These are phyloP conservation scores for Drosophila mojavensis DNA, from an alignment of 1,140 invertebrate species.

Conservation along the genomic window DNA sequence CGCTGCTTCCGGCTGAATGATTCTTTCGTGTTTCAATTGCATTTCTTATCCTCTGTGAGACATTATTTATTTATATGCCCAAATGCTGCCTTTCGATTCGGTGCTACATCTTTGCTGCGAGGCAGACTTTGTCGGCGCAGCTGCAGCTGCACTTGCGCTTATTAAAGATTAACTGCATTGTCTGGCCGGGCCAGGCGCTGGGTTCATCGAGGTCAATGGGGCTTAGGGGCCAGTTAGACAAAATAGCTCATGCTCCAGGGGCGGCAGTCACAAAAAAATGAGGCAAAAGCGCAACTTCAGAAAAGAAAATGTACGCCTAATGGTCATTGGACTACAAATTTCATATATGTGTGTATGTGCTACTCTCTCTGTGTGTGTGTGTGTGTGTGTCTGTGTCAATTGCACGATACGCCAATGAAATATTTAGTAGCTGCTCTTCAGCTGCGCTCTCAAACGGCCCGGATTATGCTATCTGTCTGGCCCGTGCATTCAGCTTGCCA, in stretches of 20 bases:
- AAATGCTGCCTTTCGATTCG: constrained; percentile 73
- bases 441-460: constrained; percentile 37
- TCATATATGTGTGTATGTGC: constrained; percentile 15
- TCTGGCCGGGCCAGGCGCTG: constrained; percentile 45
- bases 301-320: constrained; percentile 65
- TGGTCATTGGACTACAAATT: constrained; percentile 52
- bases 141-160: constrained; percentile 70
- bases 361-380: constrained; percentile 1
- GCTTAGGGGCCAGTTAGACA: background rate
- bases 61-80: constrained; percentile 72
- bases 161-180: constrained; percentile 78
- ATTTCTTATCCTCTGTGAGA: constrained; percentile 51
- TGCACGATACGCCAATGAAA: constrained; percentile 54
- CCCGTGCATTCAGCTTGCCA: constrained; percentile 17
- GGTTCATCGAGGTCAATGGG: constrained; percentile 29
- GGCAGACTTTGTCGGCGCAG: constrained; percentile 29
- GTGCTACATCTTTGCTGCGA: constrained; percentile 23
- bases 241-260: constrained; percentile 13
- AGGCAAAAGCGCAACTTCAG: constrained; percentile 68
- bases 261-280: constrained; percentile 61
- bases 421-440: constrained; percentile 64
- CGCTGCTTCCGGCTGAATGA: background rate
- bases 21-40: constrained; percentile 60
- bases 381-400: constrained; percentile 31
- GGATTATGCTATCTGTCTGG: constrained; percentile 57